Conservation (phyloP, 2,113 vertebrate genomes). For the Poicephalus meyeri region DNA sequence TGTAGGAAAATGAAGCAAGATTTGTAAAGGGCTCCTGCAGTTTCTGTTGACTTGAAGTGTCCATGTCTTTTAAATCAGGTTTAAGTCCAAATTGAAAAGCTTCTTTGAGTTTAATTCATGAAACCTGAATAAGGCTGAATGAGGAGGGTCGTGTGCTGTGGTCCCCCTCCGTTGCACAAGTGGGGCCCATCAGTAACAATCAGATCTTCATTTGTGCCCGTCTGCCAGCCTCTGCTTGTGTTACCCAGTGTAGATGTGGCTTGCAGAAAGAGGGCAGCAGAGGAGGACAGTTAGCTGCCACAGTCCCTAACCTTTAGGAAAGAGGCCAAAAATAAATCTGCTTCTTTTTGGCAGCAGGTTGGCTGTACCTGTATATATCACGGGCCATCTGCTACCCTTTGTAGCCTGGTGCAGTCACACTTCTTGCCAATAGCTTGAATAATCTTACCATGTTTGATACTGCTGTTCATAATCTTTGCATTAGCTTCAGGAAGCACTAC, state of each 20-base stretch:
- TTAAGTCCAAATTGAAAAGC: background rate
- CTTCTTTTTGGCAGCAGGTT: background rate
- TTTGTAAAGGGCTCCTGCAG: background rate
- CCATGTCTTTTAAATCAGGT: background rate
- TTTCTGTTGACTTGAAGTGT: background rate
- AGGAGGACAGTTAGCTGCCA: background rate
- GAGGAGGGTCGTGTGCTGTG: background rate
- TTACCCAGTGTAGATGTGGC: background rate
- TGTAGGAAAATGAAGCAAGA: background rate
- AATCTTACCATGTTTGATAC: background rate
- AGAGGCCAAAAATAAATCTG: background rate
- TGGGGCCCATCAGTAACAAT: background rate
- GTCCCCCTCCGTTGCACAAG: background rate
- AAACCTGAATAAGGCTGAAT: background rate
- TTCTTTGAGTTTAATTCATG: background rate
- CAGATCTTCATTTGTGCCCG: background rate
- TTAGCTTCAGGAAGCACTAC: background rate
- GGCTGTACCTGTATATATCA: background rate
- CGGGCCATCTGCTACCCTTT: background rate
- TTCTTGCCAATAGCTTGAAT: background rate
- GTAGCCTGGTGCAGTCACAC: background rate
- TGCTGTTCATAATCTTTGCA: background rate
- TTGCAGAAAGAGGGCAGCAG: background rate
- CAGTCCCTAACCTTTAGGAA: background rate
- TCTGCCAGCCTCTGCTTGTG: background rate